Evolutionary conservation across 1,140 invertebrate species (phyloP).

Genomic region (Orussus abietinus): DNA sequence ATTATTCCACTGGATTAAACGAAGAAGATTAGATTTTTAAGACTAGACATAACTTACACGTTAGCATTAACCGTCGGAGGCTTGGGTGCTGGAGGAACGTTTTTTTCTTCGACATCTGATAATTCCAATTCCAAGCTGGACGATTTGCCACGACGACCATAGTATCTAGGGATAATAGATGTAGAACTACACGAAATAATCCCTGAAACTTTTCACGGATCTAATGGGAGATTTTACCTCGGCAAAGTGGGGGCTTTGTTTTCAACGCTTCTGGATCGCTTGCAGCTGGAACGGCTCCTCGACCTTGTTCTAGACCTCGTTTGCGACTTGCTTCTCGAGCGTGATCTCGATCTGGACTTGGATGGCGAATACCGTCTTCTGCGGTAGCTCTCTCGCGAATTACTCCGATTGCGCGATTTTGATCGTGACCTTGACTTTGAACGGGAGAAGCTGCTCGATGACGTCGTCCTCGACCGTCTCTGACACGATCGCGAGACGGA

Average conservation of each 20-base stretch:
- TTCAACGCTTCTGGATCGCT: constrained; percentile 40
- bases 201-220: too few species aligned
- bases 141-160: constrained; percentile 62
- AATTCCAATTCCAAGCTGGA: constrained; percentile 50
- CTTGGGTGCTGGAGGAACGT: constrained; percentile 30
- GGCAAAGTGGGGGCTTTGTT: constrained; percentile 44
- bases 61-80: constrained; percentile 36
- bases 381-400: constrained; percentile 37
- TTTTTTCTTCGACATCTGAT: constrained; percentile 48
- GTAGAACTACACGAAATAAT: too few species aligned
- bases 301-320: constrained; percentile 42
- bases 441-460: constrained; percentile 24
- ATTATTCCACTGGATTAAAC: constrained; percentile 12
- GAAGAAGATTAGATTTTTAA: constrained; percentile 1
- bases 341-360: constrained; percentile 36
- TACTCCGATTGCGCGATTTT: constrained; percentile 42
- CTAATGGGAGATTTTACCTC: constrained; percentile 42
- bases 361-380: constrained; percentile 35
- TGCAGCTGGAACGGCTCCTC: constrained; percentile 41
- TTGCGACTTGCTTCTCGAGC: constrained; percentile 30
- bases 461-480: constrained; percentile 25
- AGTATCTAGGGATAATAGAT: constrained; percentile 59
- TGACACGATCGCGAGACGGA: constrained; percentile 38
- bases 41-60: constrained; percentile 34
- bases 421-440: constrained; percentile 35